Evolutionary conservation across 2,888 invertebrate species (phyloP), one percentile per base, ranked within the genome.

Genomic region (Bombylius discolor): DNA sequence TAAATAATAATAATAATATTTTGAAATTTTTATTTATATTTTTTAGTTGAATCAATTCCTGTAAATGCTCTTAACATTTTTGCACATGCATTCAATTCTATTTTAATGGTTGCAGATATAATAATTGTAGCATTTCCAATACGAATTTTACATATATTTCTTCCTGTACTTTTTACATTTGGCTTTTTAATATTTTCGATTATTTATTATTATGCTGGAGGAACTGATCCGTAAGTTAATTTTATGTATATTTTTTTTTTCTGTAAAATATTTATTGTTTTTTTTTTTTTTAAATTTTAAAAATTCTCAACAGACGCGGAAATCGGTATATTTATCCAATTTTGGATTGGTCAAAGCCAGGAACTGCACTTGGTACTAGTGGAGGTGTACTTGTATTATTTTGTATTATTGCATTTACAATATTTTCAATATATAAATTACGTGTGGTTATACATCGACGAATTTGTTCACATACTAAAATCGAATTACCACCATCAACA

Each of bases 61-160:
- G 70, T 85, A 49, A 83, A 85, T 67, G 76, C 78, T 0, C 72
- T 87, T 48, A 89, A 89, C 69, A 69, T 87, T 36, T 72, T 87
- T 55, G 80, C 85, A 5, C 91, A 92, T 68, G 84, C 83, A 8
- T 78, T 82, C 56, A 91, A 91, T 74, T 83, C 85, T 0, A 62
- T 85, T 5, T 72, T 87, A 59, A 86, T 89, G 81, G 64, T 88
- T 45, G 63, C 82, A 6, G 91, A 92, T 71, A 72, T 89, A 56
- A 76, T 78, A 48, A 71, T 89, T 36, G 83, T 85, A 5, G 79
- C 81, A 53, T 84, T 89, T 67, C 89, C 91, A 2, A 74, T 87
- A 49, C 79, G 83, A 42, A 70, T 87, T 34, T 74, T 83, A 48
- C 81, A 83, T 63, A 79, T 80, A 56, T 73, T 83, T 65, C 83